Evolutionary conservation across 2,113 vertebrate species (phyloP).

Genomic region (Grallaria varia): DNA sequence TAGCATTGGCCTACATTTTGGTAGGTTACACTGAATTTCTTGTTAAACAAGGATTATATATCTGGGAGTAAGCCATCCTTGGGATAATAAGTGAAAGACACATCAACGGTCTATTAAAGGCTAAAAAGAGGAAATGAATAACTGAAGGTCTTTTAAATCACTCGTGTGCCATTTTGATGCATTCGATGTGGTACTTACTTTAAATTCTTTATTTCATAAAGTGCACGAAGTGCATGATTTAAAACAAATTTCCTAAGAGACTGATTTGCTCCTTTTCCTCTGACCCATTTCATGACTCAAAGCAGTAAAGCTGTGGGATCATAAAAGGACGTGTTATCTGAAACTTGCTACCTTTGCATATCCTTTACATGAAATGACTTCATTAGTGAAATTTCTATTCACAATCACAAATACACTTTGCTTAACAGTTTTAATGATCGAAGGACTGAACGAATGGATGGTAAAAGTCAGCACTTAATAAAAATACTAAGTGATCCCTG

Average conservation of each 20-base stretch:
- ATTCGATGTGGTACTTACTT: slow-evolving; percentile 49
- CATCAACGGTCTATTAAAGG: slow-evolving; percentile 52
- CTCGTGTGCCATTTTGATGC: slow-evolving; percentile 49
- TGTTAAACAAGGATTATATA: slow-evolving; percentile 49
- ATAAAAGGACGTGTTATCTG: not conserved
- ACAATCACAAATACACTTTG: slow-evolving; percentile 5
- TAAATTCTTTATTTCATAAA: slow-evolving; percentile 33
- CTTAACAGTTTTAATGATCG: not conserved
- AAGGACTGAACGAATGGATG: not conserved
- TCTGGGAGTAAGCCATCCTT: slow-evolving; percentile 27
- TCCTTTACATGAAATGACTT: not conserved
- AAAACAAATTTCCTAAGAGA: slow-evolving; percentile 39
- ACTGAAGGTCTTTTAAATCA: slow-evolving; percentile 67
- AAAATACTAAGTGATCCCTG: not conserved
- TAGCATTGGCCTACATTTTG: slow-evolving; percentile 3
- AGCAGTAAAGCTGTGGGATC: not conserved
- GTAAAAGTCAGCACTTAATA: not conserved
- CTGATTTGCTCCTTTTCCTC: slow-evolving; percentile 17
- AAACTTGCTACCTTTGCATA: not conserved
- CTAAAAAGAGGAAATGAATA: slow-evolving; percentile 63
- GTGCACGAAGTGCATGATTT: slow-evolving; percentile 3
- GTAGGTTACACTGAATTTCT: slow-evolving; percentile 57
- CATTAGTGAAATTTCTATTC: not conserved
- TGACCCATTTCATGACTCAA: not conserved
- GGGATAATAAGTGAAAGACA: slow-evolving; percentile 39